phyloP scores from a whole-genome alignment of 2,113 vertebrate genomes.

The Psophia crepitans region DNA sequence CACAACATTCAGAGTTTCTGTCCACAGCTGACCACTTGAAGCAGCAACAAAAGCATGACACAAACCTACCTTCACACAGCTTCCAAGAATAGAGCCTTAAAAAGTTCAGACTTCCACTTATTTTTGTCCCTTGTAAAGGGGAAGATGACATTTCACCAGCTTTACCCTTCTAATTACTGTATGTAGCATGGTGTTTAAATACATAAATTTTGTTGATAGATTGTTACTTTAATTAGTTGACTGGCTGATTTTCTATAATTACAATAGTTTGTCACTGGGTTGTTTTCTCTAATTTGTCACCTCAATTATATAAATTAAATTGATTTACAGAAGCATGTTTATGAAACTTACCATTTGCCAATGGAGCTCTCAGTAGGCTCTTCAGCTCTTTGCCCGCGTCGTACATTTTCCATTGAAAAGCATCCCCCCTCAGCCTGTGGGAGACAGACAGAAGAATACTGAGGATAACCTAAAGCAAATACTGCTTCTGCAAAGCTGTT shows the following conservation, averaged over 20 bases:
- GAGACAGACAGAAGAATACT: background rate
- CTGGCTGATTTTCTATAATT: constrained; percentile 49
- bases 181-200: background rate
- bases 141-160: background rate
- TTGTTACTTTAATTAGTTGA: constrained; percentile 9
- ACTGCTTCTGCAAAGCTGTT: background rate
- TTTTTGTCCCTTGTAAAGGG: background rate
- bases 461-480: background rate
- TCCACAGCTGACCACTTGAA: background rate
- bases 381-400: background rate
- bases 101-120: background rate
- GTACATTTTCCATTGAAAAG: background rate
- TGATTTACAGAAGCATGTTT: background rate
- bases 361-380: background rate
- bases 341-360: background rate
- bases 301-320: background rate
- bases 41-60: background rate
- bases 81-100: background rate
- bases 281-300: constrained; percentile 5
- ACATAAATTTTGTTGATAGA: background rate
- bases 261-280: background rate
- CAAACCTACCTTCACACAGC: background rate
- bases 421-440: background rate
- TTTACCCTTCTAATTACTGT: background rate
- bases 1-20: background rate